These are phyloP conservation scores for Microtus richardsoni DNA, from an alignment of 2,113 vertebrate species.

Conservation along the genomic window DNA sequence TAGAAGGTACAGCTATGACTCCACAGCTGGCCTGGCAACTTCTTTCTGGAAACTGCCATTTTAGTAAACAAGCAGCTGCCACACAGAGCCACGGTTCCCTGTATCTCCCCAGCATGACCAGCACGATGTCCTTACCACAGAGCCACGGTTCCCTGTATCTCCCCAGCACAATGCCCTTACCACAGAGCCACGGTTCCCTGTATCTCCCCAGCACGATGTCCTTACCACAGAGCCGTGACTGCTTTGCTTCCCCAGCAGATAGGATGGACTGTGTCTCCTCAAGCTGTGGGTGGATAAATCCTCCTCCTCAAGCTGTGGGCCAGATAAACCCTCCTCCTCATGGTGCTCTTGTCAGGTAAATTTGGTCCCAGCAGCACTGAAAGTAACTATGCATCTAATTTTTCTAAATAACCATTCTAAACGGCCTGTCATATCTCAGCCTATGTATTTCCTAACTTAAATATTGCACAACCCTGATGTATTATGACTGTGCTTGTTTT, in stretches of 20 bases:
- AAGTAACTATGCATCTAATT: background rate
- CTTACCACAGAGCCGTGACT: background rate
- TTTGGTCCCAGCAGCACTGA: background rate
- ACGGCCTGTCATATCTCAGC: background rate
- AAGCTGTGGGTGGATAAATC: no score
- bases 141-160: no score
- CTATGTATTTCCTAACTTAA: background rate
- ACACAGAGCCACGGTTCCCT: no score
- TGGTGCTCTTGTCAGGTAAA: background rate
- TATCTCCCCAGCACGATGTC: background rate
- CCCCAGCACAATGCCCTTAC: background rate
- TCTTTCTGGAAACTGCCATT: background rate
- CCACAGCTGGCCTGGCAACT: background rate
- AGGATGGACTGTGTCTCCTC: background rate
- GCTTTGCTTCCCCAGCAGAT: background rate
- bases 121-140: no score
- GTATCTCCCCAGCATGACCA: background rate
- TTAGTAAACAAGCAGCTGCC: background rate
- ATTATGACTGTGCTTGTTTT: background rate
- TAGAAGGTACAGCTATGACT: background rate
- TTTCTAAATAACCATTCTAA: background rate
- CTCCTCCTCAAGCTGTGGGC: no score
- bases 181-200: no score
- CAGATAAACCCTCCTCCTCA: no score
- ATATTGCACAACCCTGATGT: background rate